These are phyloP conservation scores for Acanthornis magna DNA, from an alignment of 2,797 vertebrate species.

Conservation along the genomic window DNA sequence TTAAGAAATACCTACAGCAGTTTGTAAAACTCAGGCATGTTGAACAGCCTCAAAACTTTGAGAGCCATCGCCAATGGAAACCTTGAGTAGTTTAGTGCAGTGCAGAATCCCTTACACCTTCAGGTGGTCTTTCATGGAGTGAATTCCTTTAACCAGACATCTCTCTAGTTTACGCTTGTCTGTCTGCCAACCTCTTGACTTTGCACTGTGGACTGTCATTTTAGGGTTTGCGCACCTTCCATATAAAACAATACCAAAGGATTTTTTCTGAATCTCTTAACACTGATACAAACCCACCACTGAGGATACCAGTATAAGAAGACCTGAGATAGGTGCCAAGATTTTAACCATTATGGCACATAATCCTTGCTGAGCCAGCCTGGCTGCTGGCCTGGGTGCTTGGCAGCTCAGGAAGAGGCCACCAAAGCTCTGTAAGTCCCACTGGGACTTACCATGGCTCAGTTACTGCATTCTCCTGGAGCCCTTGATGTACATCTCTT, in stretches of 20 bases:
- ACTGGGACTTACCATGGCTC: background rate
- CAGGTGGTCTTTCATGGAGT: background rate
- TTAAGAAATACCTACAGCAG: background rate
- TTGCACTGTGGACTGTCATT: background rate
- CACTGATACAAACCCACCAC: background rate
- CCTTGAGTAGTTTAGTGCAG: background rate
- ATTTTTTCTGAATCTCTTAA: background rate
- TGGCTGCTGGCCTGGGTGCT: background rate
- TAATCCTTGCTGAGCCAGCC: background rate
- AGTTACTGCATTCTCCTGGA: fast-evolving
- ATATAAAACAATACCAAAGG: background rate
- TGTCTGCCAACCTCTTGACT: background rate
- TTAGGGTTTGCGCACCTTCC: background rate
- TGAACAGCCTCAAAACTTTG: conserved; percentile 8
- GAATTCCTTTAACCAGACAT: background rate
- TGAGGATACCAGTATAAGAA: background rate
- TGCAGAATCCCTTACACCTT: conserved; percentile 23
- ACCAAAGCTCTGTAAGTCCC: background rate
- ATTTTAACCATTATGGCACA: background rate
- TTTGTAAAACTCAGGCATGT: background rate
- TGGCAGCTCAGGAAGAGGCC: background rate
- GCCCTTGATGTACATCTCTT: background rate
- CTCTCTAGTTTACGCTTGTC: background rate
- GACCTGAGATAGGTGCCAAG: background rate
- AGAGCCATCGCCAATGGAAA: background rate